phyloP scores from a whole-genome alignment of 37 sponge, comb jelly and placozoan species.

The Mnemiopsis leidyi region DNA sequence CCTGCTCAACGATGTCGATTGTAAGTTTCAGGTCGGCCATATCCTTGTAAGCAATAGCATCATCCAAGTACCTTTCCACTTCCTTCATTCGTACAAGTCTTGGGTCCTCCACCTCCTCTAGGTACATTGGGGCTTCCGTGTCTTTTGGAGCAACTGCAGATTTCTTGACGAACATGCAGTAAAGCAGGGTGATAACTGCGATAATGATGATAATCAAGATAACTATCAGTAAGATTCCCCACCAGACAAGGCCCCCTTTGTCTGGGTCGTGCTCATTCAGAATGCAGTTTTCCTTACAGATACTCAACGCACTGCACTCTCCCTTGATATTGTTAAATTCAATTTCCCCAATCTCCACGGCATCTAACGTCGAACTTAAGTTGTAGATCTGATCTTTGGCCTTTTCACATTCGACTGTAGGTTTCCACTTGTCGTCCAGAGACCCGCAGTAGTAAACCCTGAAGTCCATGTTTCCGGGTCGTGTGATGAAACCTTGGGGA shows the following conservation, averaged over 20 bases:
- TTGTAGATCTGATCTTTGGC: not conserved
- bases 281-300: not conserved
- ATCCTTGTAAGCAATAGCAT: not conserved
- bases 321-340: not conserved
- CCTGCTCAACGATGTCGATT: slow-evolving; percentile 38
- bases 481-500: not conserved
- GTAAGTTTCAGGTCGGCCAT: slow-evolving; percentile 32
- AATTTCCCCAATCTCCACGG: not conserved
- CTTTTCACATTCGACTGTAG: not conserved
- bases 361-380: not conserved
- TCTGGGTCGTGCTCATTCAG: not conserved
- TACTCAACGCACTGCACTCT: not conserved
- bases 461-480: not conserved
- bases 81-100: not conserved
- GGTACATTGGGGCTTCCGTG: not conserved
- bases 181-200: not conserved
- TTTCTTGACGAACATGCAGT: not conserved
- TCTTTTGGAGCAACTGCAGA: not conserved
- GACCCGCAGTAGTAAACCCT: not conserved
- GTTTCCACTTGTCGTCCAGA: not conserved
- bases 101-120: not conserved
- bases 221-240: slow-evolving; percentile 4
- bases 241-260: not conserved
- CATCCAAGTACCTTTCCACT: not conserved
- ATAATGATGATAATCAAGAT: not conserved